Conservation (phyloP, 1,140 invertebrate species). For the Pygmarrhopalites habei region DNA sequence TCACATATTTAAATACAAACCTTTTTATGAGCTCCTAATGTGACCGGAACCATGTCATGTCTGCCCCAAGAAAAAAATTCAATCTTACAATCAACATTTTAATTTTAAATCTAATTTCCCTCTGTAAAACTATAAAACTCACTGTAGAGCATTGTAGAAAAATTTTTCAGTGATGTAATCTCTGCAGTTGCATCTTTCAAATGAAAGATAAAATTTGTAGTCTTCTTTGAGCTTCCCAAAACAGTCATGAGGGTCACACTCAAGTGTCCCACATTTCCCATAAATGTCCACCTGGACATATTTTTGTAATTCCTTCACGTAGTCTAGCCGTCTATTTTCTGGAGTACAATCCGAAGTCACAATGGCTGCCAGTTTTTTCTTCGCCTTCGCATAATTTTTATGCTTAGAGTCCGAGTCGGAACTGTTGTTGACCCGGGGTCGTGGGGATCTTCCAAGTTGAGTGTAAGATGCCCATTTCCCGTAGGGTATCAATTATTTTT, state of each 20-base stretch:
- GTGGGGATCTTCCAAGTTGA: too few relatives aligned
- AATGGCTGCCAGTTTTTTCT: conserved; percentile 54
- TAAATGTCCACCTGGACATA: conserved; percentile 58
- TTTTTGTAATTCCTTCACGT: conserved; percentile 50
- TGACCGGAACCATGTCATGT: too few relatives aligned
- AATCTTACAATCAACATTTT: too few relatives aligned
- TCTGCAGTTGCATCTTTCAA: conserved; percentile 55
- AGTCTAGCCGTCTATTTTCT: conserved; percentile 49
- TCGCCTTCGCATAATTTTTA: conserved; percentile 42
- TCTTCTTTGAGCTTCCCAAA: conserved; percentile 56
- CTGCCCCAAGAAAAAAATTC: too few relatives aligned
- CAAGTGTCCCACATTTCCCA: conserved; percentile 56
- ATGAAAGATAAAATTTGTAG: conserved; percentile 95
- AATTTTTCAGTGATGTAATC: conserved; percentile 97
- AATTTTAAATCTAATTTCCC: too few relatives aligned
- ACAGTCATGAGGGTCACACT: conserved; percentile 46
- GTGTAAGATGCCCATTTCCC: conserved; percentile 80
- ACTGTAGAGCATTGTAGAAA: conserved; percentile 79
- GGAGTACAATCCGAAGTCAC: conserved; percentile 57
- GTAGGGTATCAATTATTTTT: too few relatives aligned
- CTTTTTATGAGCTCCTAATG: too few relatives aligned
- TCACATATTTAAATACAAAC: too few relatives aligned
- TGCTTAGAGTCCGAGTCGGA: too few relatives aligned
- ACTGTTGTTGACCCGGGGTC: not conserved
- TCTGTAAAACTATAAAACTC: too few relatives aligned